phyloP scores from a whole-genome alignment of 2,113 vertebrate species.

The Martes martes region DNA sequence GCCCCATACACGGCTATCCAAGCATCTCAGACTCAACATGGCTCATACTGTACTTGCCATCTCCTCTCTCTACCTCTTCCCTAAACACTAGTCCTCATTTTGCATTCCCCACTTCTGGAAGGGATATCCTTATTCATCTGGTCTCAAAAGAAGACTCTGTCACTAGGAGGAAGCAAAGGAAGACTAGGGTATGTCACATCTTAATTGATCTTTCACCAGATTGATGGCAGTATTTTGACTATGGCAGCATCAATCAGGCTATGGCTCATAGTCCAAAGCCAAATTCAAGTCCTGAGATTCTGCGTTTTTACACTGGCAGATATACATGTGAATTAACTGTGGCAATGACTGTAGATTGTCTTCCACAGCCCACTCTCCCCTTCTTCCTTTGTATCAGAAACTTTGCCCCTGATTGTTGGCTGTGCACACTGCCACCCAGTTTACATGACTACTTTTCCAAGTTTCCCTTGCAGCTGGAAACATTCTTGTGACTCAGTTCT shows the following conservation, averaged over 20 bases:
- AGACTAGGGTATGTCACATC: not conserved
- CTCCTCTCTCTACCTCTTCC: not conserved
- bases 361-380: not conserved
- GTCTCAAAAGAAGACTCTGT: not conserved
- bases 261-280: not conserved
- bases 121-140: not conserved
- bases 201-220: not conserved
- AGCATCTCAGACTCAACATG: not conserved
- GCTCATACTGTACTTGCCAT: not conserved
- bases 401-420: not conserved
- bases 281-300: not conserved
- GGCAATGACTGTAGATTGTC: not conserved
- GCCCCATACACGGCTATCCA: not conserved
- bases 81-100: not conserved
- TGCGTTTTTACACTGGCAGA: not conserved
- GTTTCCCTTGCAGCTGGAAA: not conserved
- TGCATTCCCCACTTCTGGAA: not conserved
- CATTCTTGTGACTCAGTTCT: not conserved
- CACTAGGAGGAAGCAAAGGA: not conserved
- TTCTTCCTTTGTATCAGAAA: constrained; percentile 30
- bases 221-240: not conserved
- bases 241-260: not conserved
- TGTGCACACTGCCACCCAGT: not conserved
- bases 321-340: not conserved
- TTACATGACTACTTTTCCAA: not conserved